phyloP scores from a whole-genome alignment of 2,888 invertebrate genomes.

The Rhodophaea formosa region DNA sequence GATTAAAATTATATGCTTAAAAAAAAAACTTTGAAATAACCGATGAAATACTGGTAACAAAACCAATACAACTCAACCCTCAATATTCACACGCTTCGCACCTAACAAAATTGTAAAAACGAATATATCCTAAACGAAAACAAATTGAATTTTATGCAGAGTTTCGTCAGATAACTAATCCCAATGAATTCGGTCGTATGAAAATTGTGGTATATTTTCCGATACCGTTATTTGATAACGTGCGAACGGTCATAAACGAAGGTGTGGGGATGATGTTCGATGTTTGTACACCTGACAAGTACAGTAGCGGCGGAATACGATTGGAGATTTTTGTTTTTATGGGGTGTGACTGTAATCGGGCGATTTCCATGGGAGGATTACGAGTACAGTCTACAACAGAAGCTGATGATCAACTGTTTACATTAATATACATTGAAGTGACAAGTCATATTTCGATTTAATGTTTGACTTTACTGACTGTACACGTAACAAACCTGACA shows the following conservation, averaged over 20 bases:
- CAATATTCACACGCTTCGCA: neutral
- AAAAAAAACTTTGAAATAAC: neutral
- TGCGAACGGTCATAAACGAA: constrained; percentile 33
- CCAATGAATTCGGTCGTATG: constrained; percentile 45
- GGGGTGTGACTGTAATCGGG: too few relatives aligned
- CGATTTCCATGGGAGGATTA: too few relatives aligned
- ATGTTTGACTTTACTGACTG: too few relatives aligned
- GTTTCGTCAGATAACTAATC: constrained; percentile 30
- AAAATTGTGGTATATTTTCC: constrained; percentile 44
- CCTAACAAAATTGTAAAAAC: neutral
- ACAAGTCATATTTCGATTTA: too few relatives aligned
- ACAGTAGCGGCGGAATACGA: neutral
- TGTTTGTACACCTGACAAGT: constrained; percentile 1
- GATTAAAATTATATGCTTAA: neutral
- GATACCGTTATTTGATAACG: constrained; percentile 42
- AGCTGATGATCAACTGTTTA: too few relatives aligned
- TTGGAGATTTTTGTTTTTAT: constrained; percentile 3
- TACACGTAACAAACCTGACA: too few relatives aligned
- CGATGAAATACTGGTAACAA: neutral
- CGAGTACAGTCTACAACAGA: too few relatives aligned
- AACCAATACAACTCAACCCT: neutral
- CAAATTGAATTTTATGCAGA: constrained; percentile 11
- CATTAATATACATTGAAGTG: too few relatives aligned
- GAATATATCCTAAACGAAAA: constrained; percentile 5
- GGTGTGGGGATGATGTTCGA: constrained; percentile 6